Percentiles rank a stretch among this genome's conserved stretches.
phyloP scores from a whole-genome alignment of 2,888 invertebrate genomes.

The Tigriopus californicus region DNA sequence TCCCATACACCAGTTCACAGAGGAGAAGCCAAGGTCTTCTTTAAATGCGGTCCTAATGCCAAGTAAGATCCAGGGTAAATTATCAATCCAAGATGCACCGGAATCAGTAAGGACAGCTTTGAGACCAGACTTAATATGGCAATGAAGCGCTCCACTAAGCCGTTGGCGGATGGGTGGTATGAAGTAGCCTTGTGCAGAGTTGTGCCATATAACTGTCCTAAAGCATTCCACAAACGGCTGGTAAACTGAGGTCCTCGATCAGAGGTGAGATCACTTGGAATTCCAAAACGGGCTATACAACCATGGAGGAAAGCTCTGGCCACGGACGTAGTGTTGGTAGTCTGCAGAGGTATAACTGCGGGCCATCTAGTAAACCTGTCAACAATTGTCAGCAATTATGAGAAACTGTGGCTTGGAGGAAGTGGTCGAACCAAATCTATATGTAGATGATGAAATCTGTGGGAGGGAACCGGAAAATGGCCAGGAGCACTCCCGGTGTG shows the following conservation, averaged over 20 bases:
- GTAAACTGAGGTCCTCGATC: slow-evolving; percentile 20
- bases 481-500: slow-evolving; percentile 16
- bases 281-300: slow-evolving; percentile 21
- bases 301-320: slow-evolving; percentile 17
- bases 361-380: slow-evolving; percentile 19
- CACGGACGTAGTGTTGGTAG: slow-evolving; percentile 17
- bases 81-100: slow-evolving; percentile 18
- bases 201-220: not conserved
- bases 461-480: slow-evolving; percentile 16
- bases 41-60: slow-evolving; percentile 17
- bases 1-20: slow-evolving; percentile 21
- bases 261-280: slow-evolving; percentile 20
- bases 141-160: slow-evolving; percentile 22
- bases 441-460: slow-evolving; percentile 18
- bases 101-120: not conserved
- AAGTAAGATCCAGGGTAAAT: slow-evolving; percentile 20
- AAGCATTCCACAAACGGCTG: slow-evolving; percentile 16
- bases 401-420: slow-evolving; percentile 5
- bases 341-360: slow-evolving; percentile 20
- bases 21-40: slow-evolving; percentile 18
- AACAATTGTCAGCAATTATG: slow-evolving; percentile 18
- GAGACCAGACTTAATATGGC: slow-evolving; percentile 21
- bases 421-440: slow-evolving; percentile 19
- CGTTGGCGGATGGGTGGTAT: slow-evolving; percentile 14
- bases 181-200: slow-evolving; percentile 6